Evolutionary conservation across 2,888 invertebrate genomes (phyloP).

Genomic region (Eupithecia exiguata): DNA sequence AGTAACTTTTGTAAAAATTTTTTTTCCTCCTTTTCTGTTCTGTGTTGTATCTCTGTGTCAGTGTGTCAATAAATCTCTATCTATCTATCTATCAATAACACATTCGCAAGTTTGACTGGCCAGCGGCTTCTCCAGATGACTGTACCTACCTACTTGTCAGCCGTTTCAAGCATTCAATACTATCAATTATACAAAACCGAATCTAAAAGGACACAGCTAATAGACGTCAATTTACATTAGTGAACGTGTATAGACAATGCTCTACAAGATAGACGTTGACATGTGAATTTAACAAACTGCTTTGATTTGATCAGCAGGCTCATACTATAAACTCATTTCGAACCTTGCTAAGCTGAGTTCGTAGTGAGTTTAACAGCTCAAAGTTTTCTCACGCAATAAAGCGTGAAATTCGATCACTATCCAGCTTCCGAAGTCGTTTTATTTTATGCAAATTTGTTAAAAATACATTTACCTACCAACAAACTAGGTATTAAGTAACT

Average conservation of each 20-base stretch:
- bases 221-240: conserved; percentile 34
- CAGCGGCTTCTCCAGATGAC: not conserved
- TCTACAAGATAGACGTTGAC: conserved; percentile 32
- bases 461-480: too few relatives aligned
- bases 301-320: conserved; percentile 2
- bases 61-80: too few relatives aligned
- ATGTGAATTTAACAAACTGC: conserved; percentile 20
- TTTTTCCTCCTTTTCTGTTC: too few relatives aligned
- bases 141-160: not conserved
- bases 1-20: too few relatives aligned
- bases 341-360: too few relatives aligned
- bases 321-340: too few relatives aligned
- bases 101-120: not conserved
- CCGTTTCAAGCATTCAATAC: conserved; percentile 9
- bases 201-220: conserved; percentile 30
- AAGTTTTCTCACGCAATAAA: conserved; percentile 4
- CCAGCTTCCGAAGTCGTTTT: not conserved
- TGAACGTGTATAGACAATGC: not conserved
- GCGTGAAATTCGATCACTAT: not conserved
- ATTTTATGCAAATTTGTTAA: not conserved
- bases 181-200: conserved; percentile 20
- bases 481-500: too few relatives aligned
- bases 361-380: not conserved
- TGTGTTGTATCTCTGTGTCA: too few relatives aligned
- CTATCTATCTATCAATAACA: too few relatives aligned